A percentile compares a stretch with the other conserved stretches of the same genome.
phyloP scores from a whole-genome alignment of 1,140 invertebrate species.

The Mya arenaria region DNA sequence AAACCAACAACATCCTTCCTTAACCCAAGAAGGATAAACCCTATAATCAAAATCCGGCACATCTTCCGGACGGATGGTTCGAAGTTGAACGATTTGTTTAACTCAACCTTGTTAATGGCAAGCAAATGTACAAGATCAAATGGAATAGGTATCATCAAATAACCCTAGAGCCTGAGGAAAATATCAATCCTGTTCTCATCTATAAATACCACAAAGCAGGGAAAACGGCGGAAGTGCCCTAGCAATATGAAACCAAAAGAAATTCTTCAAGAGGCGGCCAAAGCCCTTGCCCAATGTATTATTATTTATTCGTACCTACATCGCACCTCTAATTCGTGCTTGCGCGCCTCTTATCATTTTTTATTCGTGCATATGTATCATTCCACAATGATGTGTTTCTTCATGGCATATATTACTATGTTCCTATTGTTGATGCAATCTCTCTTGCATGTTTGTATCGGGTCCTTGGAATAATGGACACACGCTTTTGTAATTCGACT shows the following conservation, averaged over 20 bases:
- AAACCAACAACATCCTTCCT: background rate
- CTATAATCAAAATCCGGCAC: background rate
- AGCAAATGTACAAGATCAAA: slow-evolving; percentile 5
- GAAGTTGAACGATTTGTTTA: background rate
- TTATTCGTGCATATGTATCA: too few relatives aligned
- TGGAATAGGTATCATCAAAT: background rate
- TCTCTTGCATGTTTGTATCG: too few relatives aligned
- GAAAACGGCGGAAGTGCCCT: background rate
- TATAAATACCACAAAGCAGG: background rate
- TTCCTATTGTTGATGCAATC: too few relatives aligned
- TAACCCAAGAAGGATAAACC: background rate
- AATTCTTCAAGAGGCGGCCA: background rate
- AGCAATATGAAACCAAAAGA: background rate
- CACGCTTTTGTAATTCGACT: too few relatives aligned
- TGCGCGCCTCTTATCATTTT: too few relatives aligned
- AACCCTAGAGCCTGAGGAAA: background rate
- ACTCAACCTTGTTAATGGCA: background rate
- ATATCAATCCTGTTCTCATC: background rate
- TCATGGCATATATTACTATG: too few relatives aligned
- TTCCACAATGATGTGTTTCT: too few relatives aligned
- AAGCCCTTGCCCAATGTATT: too few relatives aligned
- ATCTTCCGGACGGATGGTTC: slow-evolving; percentile 5
- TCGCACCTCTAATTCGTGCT: too few relatives aligned
- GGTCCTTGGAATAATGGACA: too few relatives aligned
- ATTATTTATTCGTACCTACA: too few relatives aligned